Evolutionary conservation across 2,113 vertebrate species (phyloP).

Genomic region (Oophaga pumilio): DNA sequence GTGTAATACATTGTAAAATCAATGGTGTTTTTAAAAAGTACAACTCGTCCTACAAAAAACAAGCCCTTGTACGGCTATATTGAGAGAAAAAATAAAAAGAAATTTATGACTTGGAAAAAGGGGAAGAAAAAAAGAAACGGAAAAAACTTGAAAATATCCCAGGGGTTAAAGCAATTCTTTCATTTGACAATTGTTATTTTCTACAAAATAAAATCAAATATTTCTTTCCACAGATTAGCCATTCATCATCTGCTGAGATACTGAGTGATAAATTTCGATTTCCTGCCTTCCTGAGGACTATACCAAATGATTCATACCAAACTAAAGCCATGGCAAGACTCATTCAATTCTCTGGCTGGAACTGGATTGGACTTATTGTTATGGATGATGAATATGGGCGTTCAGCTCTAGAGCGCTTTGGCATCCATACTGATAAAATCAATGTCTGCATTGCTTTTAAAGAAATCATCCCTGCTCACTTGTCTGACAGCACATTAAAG

Average conservation of each 20-base stretch:
- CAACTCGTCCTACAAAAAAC: too few species aligned
- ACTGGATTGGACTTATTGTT: conserved; percentile 83
- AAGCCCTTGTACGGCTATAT: too few species aligned
- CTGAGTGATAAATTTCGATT: conserved; percentile 87
- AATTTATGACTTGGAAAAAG: too few species aligned
- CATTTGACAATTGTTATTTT: background rate
- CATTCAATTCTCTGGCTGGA: conserved; percentile 77
- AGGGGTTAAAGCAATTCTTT: background rate
- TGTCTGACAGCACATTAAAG: conserved; percentile 67
- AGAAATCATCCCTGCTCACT: conserved; percentile 78
- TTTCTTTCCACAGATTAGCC: conserved; percentile 80
- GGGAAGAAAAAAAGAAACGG: too few species aligned
- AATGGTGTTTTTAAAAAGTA: too few species aligned
- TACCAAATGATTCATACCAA: conserved; percentile 83
- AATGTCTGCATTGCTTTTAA: conserved; percentile 86
- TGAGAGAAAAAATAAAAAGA: too few species aligned
- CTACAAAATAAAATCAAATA: conserved; percentile 7
- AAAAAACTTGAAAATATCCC: too few species aligned
- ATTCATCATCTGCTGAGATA: conserved; percentile 82
- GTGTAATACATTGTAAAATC: too few species aligned
- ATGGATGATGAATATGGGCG: conserved; percentile 85
- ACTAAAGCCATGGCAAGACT: conserved; percentile 83
- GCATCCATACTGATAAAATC: conserved; percentile 70
- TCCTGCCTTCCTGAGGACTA: conserved; percentile 84
- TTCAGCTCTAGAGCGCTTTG: conserved; percentile 77